Evolutionary conservation across 2,888 invertebrate species (phyloP).

Genomic region (Hyppa rectilinea): DNA sequence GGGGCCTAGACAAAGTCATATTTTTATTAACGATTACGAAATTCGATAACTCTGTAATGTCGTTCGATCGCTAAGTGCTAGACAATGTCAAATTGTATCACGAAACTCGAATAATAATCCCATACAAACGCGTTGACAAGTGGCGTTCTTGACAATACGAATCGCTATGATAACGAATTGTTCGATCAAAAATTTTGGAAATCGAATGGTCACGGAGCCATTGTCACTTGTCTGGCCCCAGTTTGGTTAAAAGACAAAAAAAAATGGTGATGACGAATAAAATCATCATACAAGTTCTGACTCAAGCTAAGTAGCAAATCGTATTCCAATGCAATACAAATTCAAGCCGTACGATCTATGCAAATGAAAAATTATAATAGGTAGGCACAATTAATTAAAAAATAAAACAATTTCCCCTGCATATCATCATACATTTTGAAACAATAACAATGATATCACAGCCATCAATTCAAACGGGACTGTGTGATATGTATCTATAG

Average conservation of each 20-base stretch:
- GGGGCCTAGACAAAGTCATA: no score
- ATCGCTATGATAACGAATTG: no score
- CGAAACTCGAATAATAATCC: no score
- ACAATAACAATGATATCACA: conserved; percentile 76
- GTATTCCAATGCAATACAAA: neutral
- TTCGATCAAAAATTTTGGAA: no score
- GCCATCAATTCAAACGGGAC: conserved; percentile 71
- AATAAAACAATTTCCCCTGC: conserved; percentile 47
- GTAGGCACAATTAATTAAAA: conserved; percentile 13
- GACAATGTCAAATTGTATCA: no score
- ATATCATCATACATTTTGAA: conserved; percentile 60
- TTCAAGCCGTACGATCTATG: neutral
- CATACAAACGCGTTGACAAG: no score
- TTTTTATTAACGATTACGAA: no score
- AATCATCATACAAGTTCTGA: neutral
- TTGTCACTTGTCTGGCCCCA: no score
- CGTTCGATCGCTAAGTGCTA: no score
- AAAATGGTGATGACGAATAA: neutral
- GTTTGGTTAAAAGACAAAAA: neutral
- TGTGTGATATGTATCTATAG: conserved; percentile 68
- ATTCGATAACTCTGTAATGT: no score
- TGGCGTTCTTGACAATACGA: no score
- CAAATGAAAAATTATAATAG: neutral
- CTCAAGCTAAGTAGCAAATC: neutral
- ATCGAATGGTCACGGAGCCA: no score